phyloP scores from a whole-genome alignment of 2,113 vertebrate species.

The Procapra przewalskii region DNA sequence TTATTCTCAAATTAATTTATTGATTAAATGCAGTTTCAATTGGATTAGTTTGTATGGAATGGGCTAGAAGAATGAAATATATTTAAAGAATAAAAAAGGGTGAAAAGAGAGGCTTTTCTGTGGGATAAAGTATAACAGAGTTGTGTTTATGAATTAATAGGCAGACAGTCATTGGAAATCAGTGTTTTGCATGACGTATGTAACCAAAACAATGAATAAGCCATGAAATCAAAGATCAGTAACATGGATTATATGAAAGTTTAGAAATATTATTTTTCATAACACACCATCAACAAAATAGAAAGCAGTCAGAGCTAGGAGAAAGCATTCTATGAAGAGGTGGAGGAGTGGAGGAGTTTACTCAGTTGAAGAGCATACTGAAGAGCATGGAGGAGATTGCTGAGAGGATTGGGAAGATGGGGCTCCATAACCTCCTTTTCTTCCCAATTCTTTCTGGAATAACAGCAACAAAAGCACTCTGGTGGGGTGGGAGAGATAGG shows the following conservation, averaged over 20 bases:
- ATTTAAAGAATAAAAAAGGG: neutral
- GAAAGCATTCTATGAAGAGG: neutral
- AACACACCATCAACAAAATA: neutral
- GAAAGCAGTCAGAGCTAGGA: neutral
- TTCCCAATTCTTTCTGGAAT: neutral
- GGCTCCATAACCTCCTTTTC: neutral
- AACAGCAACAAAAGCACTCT: neutral
- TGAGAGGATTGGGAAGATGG: neutral
- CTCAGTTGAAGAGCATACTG: neutral
- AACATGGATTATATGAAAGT: neutral
- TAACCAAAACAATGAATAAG: neutral
- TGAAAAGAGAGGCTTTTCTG: neutral
- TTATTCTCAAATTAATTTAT: constrained; percentile 29
- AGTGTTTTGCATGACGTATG: neutral
- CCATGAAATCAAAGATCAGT: neutral
- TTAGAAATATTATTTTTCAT: neutral
- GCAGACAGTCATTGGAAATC: neutral
- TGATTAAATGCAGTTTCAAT: neutral
- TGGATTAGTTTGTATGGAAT: neutral
- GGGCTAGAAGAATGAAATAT: neutral
- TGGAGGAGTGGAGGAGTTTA: neutral
- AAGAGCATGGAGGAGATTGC: neutral
- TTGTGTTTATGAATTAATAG: neutral
- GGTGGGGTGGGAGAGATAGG: neutral
- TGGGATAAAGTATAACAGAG: neutral